Conservation (phyloP, 2,888 invertebrate species). For the Nemotelus nigrinus region DNA sequence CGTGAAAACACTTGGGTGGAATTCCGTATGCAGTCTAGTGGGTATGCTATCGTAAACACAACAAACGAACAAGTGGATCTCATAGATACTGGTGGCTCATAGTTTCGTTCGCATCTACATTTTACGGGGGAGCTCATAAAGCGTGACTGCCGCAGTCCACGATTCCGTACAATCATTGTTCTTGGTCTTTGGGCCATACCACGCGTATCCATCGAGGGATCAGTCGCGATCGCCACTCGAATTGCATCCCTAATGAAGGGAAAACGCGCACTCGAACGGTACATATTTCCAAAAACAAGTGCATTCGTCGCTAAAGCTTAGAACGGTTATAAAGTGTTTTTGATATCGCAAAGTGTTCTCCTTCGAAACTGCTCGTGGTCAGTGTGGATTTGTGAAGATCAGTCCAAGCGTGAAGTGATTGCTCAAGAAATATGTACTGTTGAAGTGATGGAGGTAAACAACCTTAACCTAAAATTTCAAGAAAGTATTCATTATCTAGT, state of each 20-base stretch:
- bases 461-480: conserved; percentile 46
- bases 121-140: conserved; percentile 38
- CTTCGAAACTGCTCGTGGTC: background rate
- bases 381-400: conserved; percentile 9
- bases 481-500: conserved; percentile 7
- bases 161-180: conserved; percentile 40
- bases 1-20: background rate
- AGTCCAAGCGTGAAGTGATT: conserved; percentile 42
- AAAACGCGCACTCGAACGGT: conserved; percentile 28
- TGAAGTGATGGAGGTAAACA: conserved; percentile 41
- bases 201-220: conserved; percentile 25
- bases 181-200: conserved; percentile 38
- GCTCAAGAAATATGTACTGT: conserved; percentile 20
- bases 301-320: background rate
- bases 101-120: conserved; percentile 18
- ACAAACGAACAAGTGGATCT: conserved; percentile 40
- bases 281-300: background rate
- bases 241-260: conserved; percentile 13
- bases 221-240: background rate
- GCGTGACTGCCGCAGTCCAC: conserved; percentile 29
- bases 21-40: conserved; percentile 30
- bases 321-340: background rate
- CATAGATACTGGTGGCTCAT: conserved; percentile 17
- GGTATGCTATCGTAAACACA: conserved; percentile 22
- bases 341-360: background rate